These are phyloP conservation scores for Gymnoscopelus microlampas DNA, from an alignment of 2,797 vertebrate genomes.

Conservation along the genomic window DNA sequence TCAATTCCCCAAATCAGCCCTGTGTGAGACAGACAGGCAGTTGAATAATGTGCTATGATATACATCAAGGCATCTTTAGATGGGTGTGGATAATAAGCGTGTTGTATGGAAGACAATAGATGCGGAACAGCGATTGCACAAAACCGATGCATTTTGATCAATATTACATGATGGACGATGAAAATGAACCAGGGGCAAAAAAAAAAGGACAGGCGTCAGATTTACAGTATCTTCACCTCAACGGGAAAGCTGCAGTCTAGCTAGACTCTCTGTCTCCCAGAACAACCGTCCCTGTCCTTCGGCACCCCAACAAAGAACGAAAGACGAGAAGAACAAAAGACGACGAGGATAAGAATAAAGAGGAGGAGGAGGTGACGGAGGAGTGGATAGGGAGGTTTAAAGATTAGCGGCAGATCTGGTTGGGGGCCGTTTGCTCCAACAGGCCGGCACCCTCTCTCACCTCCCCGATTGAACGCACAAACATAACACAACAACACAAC, in stretches of 20 bases:
- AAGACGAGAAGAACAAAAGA: not conserved
- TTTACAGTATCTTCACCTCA: not conserved
- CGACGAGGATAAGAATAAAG: not conserved
- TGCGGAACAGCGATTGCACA: slow-evolving; percentile 43
- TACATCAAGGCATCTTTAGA: not conserved
- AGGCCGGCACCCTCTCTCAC: slow-evolving; percentile 44
- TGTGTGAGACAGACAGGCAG: slow-evolving; percentile 6
- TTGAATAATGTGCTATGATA: slow-evolving; percentile 27
- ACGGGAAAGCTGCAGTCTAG: slow-evolving; percentile 6
- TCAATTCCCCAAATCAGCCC: slow-evolving; percentile 67
- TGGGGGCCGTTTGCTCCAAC: slow-evolving; percentile 56
- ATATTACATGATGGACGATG: slow-evolving; percentile 12
- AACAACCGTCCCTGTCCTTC: slow-evolving; percentile 41
- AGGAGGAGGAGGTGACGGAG: slow-evolving; percentile 8
- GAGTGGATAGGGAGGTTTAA: slow-evolving; percentile 52
- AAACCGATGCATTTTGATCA: slow-evolving; percentile 30
- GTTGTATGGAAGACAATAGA: slow-evolving; percentile 67
- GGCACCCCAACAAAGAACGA: slow-evolving; percentile 1
- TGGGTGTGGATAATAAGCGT: slow-evolving; percentile 39
- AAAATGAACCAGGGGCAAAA: slow-evolving; percentile 8
- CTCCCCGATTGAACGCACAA: slow-evolving; percentile 34
- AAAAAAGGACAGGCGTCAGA: not conserved
- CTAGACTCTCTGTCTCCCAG: slow-evolving; percentile 13
- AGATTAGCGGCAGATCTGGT: slow-evolving; percentile 71
- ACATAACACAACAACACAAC: slow-evolving; percentile 57